These are phyloP conservation scores for Ciconia maguari DNA, from an alignment of 2,113 vertebrate genomes.

Conservation along the genomic window DNA sequence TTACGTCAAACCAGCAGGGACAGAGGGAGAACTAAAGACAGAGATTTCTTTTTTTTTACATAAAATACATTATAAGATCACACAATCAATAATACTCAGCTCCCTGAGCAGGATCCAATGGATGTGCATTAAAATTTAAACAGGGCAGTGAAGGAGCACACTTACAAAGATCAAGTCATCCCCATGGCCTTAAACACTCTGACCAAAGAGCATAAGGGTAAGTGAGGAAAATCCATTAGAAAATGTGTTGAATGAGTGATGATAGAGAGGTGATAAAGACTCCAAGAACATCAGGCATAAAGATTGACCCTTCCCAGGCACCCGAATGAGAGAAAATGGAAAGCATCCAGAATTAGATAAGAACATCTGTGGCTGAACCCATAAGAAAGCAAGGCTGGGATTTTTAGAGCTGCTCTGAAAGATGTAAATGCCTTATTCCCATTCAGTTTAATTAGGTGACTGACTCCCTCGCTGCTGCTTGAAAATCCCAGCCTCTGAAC, in stretches of 20 bases:
- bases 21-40: neutral
- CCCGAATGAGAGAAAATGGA: neutral
- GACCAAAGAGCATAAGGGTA: neutral
- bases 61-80: neutral
- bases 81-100: constrained; percentile 10
- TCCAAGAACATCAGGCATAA: neutral
- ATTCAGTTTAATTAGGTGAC: neutral
- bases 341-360: neutral
- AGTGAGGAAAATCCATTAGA: neutral
- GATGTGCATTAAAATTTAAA: constrained; percentile 36
- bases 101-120: neutral
- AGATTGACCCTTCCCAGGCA: neutral
- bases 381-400: neutral
- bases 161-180: neutral
- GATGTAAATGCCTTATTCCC: neutral
- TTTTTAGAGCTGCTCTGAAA: constrained; percentile 20
- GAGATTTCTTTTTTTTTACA: neutral
- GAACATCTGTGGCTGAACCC: neutral
- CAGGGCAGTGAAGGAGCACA: neutral
- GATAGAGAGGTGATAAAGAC: neutral
- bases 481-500: neutral
- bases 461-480: neutral
- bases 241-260: neutral
- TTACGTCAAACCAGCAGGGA: neutral
- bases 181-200: neutral